Conservation (phyloP, 2,888 invertebrate genomes). For the Hypolimnas misippus region DNA sequence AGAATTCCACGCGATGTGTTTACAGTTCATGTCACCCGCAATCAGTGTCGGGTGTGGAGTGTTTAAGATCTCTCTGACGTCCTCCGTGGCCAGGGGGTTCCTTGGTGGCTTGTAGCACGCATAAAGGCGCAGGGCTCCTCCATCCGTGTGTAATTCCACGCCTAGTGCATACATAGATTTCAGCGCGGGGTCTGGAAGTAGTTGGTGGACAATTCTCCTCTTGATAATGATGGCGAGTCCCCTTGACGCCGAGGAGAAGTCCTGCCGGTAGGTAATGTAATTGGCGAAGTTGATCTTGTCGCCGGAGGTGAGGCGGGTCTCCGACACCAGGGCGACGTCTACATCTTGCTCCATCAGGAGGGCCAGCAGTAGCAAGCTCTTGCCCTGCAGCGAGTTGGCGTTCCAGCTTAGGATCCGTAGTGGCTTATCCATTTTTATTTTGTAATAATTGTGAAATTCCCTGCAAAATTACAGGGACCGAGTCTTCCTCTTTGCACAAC, state of each 20-base stretch:
- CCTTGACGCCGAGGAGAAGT: background rate
- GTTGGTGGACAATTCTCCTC: slow-evolving; percentile 31
- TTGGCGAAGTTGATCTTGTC: background rate
- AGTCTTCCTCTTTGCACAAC: background rate
- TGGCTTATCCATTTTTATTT: background rate
- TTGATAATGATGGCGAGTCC: slow-evolving; percentile 31
- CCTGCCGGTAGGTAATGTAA: background rate
- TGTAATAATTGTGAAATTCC: background rate
- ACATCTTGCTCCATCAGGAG: background rate
- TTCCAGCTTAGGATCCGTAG: background rate
- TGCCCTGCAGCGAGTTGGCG: background rate
- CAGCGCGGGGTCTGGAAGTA: background rate
- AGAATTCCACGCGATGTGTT: slow-evolving; percentile 37
- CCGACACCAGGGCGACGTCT: background rate
- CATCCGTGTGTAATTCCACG: slow-evolving; percentile 2
- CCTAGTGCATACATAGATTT: slow-evolving; percentile 26
- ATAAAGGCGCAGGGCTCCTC: slow-evolving; percentile 9
- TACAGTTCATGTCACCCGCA: slow-evolving; percentile 32
- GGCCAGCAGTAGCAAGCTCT: background rate
- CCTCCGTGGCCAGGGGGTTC: background rate
- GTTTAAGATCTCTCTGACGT: slow-evolving; percentile 6
- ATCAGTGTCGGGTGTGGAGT: slow-evolving; percentile 7
- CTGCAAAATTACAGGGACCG: background rate
- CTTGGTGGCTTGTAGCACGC: slow-evolving; percentile 33
- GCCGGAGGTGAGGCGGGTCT: background rate